Conservation (phyloP, 2,888 invertebrate species). For the Cosmia trapezina region DNA sequence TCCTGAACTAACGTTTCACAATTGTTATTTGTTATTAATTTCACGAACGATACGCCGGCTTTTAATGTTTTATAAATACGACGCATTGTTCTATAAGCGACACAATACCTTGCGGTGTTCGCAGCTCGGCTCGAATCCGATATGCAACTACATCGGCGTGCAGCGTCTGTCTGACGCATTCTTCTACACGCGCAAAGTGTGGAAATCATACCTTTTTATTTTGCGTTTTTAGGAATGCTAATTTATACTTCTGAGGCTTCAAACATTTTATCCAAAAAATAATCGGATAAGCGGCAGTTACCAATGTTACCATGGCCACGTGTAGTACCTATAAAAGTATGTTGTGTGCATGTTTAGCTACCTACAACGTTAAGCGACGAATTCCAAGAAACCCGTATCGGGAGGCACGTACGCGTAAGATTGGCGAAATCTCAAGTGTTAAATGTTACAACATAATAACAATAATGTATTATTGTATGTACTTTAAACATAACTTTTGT, state of each 20-base stretch:
- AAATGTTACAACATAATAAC: constrained; percentile 82
- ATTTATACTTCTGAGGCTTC: neutral
- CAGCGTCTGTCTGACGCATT: constrained; percentile 82
- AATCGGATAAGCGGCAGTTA: constrained; percentile 30
- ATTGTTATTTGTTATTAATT: constrained; percentile 91
- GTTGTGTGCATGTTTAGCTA: constrained; percentile 75
- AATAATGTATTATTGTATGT: constrained; percentile 71
- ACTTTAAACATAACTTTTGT: constrained; percentile 65
- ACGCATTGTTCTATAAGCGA: constrained; percentile 89
- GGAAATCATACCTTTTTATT: constrained; percentile 58
- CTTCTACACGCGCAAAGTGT: constrained; percentile 69
- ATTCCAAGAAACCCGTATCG: constrained; percentile 87
- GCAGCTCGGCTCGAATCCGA: constrained; percentile 84
- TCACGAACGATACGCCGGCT: constrained; percentile 90
- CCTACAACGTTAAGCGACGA: constrained; percentile 78
- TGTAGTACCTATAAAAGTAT: constrained; percentile 65
- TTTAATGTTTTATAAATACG: constrained; percentile 91
- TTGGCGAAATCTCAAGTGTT: constrained; percentile 84
- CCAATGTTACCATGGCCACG: constrained; percentile 44
- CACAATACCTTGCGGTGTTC: constrained; percentile 87
- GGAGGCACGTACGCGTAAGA: constrained; percentile 87
- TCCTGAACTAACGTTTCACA: constrained; percentile 89
- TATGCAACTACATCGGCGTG: constrained; percentile 78
- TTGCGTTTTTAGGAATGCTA: constrained; percentile 4
- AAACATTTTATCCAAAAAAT: constrained; percentile 3